Conservation (phyloP, 1,140 invertebrate genomes). For the Drosophila oshimai region DNA sequence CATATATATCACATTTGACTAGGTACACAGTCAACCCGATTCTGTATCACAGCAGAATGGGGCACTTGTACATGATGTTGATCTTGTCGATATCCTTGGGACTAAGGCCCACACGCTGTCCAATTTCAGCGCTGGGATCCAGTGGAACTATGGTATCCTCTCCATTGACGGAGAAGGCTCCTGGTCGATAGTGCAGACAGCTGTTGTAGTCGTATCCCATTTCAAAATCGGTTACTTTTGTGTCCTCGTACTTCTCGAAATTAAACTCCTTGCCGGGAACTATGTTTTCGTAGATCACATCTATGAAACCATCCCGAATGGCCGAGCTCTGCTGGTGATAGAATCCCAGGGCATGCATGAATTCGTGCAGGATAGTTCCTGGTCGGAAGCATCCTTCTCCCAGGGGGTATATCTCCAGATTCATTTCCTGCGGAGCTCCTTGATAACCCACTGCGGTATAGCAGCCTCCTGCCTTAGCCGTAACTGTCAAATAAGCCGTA, state of each 20-base stretch:
- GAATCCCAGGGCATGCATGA: slow-evolving; percentile 87
- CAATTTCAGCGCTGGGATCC: slow-evolving; percentile 81
- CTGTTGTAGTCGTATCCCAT: slow-evolving; percentile 87
- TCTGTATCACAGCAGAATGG: slow-evolving; percentile 42
- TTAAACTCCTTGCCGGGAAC: slow-evolving; percentile 84
- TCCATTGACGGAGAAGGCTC: slow-evolving; percentile 89
- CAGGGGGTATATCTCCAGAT: slow-evolving; percentile 81
- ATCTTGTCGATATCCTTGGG: slow-evolving; percentile 84
- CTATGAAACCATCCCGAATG: slow-evolving; percentile 85
- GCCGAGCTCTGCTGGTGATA: slow-evolving; percentile 86
- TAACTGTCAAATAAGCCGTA: slow-evolving; percentile 42
- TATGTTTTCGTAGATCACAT: slow-evolving; percentile 85
- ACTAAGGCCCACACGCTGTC: slow-evolving; percentile 86
- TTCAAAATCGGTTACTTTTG: slow-evolving; percentile 83
- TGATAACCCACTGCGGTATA: slow-evolving; percentile 85
- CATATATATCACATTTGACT: slow-evolving; percentile 43
- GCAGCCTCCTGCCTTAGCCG: slow-evolving; percentile 82
- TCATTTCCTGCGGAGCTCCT: slow-evolving; percentile 84
- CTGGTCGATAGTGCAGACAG: slow-evolving; percentile 90
- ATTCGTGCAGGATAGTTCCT: slow-evolving; percentile 87
- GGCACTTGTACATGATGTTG: slow-evolving; percentile 80
- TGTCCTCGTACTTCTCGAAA: slow-evolving; percentile 84
- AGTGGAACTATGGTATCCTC: slow-evolving; percentile 86
- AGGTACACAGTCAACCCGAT: slow-evolving; percentile 6
- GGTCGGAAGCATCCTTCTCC: slow-evolving; percentile 84